Evolutionary conservation across 2,797 vertebrate genomes (phyloP), one percentile per base, ranked within the genome.

Genomic region (Lemur catta): DNA sequence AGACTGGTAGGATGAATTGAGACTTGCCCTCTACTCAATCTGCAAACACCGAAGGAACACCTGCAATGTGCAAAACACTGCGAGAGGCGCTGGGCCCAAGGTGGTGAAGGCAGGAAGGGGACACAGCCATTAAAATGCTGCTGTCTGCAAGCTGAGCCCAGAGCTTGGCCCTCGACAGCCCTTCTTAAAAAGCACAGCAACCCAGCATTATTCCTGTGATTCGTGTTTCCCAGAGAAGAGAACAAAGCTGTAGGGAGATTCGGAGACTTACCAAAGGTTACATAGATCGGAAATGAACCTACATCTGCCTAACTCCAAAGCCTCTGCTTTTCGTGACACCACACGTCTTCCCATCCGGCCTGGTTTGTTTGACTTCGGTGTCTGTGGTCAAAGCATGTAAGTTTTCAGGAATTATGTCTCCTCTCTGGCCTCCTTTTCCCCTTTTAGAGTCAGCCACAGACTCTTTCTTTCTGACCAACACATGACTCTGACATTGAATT

Each of bases 311-410:
- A 38, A 11, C n/a, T 33, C 69, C 65, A 38, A 46, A 88, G 24
- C 4, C 76, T 55, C 14, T 3, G 35, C 43, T 5, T 38, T 4
- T 52, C 8, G 2, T 28, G 6, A 0, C 4, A 0, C 20, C 20
- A 1, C 0, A 4, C 10, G 12, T 22, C 30, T 30, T 33, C 79
- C 48, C 30, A 4, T 14, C 26, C 46, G 13, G 46, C 50, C 55
- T 24, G 4, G 11, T n/a, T 90, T 93, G 30, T 33, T 87, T 78
- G 89, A 30, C 79, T 89, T 59, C 65, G 18, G 30, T 10, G 11
- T n/a, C 13, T 94, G 84, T 14, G 63, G 67, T 48, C 76, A 46
- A 41, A 71, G 33, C 30, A 0, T 4, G 50, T 48, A 59, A 18
- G 41, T 30, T 35, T 57, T 35, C 12, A 48, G n/a, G 61, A 8